A percentile compares a stretch with the other conserved stretches of the same genome.
Conservation (phyloP, 2,113 vertebrate species). For the Thryonomys swinderianus region DNA sequence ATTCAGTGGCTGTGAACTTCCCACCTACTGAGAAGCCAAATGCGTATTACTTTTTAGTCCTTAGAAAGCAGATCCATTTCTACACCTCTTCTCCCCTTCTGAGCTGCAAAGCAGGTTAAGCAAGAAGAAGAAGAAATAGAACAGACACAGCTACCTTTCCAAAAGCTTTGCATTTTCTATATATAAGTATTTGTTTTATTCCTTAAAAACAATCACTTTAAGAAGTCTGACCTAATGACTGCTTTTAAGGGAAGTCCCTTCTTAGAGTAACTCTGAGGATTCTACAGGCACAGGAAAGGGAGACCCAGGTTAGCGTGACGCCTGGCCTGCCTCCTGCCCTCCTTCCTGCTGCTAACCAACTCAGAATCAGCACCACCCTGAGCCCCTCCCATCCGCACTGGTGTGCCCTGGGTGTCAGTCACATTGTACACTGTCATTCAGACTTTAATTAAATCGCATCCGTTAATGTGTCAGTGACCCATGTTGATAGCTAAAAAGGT, state of each 20-base stretch:
- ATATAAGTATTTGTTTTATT: slow-evolving; percentile 29
- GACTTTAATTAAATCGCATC: slow-evolving; percentile 65
- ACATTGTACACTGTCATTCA: slow-evolving; percentile 27
- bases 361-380: not conserved
- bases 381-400: not conserved
- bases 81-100: slow-evolving; percentile 13
- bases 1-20: not conserved
- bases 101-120: not conserved
- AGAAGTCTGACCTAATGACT: not conserved
- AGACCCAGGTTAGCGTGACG: not conserved
- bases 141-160: not conserved
- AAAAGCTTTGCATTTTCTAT: not conserved
- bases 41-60: slow-evolving; percentile 34
- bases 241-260: not conserved
- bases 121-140: not conserved
- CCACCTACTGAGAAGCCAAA: not conserved
- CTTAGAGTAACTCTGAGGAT: not conserved
- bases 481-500: slow-evolving; percentile 48
- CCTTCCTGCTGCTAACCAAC: not conserved
- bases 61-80: not conserved
- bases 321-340: not conserved
- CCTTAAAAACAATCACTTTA: slow-evolving; percentile 15
- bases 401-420: not conserved
- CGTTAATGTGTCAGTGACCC: slow-evolving; percentile 52
- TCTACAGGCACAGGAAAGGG: not conserved